phyloP scores from a whole-genome alignment of 2,113 vertebrate species.

The Calidris pygmaea region DNA sequence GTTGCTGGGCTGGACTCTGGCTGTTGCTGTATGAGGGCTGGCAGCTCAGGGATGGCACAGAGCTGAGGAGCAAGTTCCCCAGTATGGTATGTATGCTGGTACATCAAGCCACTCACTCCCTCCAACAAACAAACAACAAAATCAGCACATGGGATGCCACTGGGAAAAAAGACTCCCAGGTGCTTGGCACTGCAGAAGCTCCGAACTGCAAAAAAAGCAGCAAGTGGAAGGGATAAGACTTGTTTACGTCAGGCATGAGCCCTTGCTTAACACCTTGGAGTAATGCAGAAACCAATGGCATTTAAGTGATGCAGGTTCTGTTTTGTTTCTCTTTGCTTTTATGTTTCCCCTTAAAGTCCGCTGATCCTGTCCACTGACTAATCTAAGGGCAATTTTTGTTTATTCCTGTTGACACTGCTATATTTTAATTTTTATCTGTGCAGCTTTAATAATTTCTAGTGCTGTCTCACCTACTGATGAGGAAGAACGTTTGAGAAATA shows the following conservation, averaged over 20 bases:
- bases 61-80: background rate
- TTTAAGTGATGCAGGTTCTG: background rate
- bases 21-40: accelerated
- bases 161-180: background rate
- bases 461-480: background rate
- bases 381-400: background rate
- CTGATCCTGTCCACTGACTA: background rate
- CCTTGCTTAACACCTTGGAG: background rate
- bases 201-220: background rate
- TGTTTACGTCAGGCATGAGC: background rate
- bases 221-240: background rate
- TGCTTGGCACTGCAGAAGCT: background rate
- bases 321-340: background rate
- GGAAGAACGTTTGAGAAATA: background rate
- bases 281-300: background rate
- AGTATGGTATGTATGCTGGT: background rate
- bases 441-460: background rate
- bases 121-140: background rate
- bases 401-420: background rate
- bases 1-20: background rate
- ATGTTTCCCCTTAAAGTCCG: background rate
- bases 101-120: background rate
- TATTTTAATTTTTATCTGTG: background rate
- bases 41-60: background rate
- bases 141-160: background rate